Evolutionary conservation across 2,797 vertebrate species (phyloP).

Genomic region (Rhincodon typus): DNA sequence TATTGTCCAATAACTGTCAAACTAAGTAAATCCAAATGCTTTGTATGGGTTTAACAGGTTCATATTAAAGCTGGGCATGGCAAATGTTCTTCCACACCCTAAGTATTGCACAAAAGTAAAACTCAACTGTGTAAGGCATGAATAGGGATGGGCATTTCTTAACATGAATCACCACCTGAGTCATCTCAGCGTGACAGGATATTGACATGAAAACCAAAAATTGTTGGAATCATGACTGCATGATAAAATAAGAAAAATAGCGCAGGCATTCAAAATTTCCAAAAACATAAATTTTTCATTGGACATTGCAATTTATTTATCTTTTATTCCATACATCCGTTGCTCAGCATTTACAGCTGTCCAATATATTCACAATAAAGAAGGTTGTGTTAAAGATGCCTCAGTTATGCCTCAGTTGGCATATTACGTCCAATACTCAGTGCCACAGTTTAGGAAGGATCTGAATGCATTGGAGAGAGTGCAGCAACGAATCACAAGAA

Average conservation of each 20-base stretch:
- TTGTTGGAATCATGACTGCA: not conserved
- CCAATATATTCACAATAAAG: not conserved
- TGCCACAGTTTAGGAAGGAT: too few species aligned
- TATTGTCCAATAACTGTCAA: not conserved
- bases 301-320: not conserved
- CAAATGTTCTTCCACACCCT: not conserved
- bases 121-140: not conserved
- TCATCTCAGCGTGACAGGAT: not conserved
- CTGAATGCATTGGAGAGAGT: too few species aligned
- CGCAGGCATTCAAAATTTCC: not conserved
- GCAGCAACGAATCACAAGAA: too few species aligned
- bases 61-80: not conserved
- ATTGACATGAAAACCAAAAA: not conserved
- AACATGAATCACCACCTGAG: not conserved
- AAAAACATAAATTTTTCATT: not conserved
- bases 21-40: not conserved
- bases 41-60: not conserved
- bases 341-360: not conserved
- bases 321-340: not conserved
- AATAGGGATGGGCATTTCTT: conserved; percentile 10
- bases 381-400: too few species aligned
- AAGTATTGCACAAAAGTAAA: not conserved
- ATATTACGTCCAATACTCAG: too few species aligned
- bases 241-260: not conserved
- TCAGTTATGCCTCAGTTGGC: too few species aligned